Percentiles rank a stretch among this genome's conserved stretches.
These are phyloP conservation scores for Eriosoma lanigerum DNA, from an alignment of 1,140 invertebrate genomes.

Conservation along the genomic window DNA sequence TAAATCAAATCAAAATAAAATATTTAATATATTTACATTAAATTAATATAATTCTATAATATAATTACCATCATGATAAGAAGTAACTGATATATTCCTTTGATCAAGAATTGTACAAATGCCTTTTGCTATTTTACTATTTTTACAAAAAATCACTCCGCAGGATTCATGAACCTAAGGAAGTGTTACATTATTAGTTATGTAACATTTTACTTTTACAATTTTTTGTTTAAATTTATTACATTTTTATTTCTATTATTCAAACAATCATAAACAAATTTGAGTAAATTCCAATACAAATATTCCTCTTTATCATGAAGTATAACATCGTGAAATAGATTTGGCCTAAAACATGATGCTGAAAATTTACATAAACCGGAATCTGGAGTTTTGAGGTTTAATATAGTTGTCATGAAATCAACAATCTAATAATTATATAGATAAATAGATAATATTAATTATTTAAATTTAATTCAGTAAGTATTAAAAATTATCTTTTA, in stretches of 20 bases:
- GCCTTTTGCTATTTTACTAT: slow-evolving; percentile 66
- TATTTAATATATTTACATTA: not conserved
- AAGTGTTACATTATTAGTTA: not conserved
- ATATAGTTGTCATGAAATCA: slow-evolving; percentile 64
- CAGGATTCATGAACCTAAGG: slow-evolving; percentile 58
- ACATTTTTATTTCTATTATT: slow-evolving; percentile 51
- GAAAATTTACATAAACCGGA: slow-evolving; percentile 60
- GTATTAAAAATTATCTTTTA: not conserved
- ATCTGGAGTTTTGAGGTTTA: slow-evolving; percentile 63
- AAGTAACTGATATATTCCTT: slow-evolving; percentile 62
- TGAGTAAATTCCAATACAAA: slow-evolving; percentile 73
- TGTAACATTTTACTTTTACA: not conserved
- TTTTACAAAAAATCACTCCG: slow-evolving; percentile 72
- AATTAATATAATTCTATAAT: no score
- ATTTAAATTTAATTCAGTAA: not conserved
- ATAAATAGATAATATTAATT: not conserved
- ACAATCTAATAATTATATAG: slow-evolving; percentile 59
- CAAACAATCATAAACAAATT: slow-evolving; percentile 67
- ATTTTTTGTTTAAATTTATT: not conserved
- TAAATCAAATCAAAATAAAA: not conserved
- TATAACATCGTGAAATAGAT: slow-evolving; percentile 71
- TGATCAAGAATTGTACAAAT: slow-evolving; percentile 63
- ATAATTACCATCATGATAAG: slow-evolving; percentile 67
- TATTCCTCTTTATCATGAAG: slow-evolving; percentile 79
- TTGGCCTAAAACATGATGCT: slow-evolving; percentile 66